phyloP scores from a whole-genome alignment of 2,888 invertebrate species.

The Ferrisia virgata region DNA sequence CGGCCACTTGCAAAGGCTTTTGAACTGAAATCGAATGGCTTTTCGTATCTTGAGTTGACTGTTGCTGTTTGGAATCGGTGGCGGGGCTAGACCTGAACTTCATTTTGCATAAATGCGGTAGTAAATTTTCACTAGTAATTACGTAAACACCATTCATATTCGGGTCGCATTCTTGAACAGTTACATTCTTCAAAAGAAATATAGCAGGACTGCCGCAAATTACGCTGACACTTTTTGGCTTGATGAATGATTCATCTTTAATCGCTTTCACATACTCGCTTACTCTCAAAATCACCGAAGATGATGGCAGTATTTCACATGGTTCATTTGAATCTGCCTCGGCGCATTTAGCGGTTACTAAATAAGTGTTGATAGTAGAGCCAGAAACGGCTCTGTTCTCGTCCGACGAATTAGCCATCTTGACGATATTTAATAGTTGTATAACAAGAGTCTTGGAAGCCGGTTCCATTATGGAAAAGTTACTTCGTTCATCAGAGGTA shows the following conservation, averaged over 20 bases:
- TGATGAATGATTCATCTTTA: background rate
- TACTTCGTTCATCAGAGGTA: background rate
- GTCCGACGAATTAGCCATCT: background rate
- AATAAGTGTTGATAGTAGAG: background rate
- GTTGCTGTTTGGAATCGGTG: background rate
- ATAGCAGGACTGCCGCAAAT: conserved; percentile 43
- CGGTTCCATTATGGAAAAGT: background rate
- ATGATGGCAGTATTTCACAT: background rate
- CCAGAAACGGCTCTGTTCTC: background rate
- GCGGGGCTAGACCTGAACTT: background rate
- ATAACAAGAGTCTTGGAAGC: background rate
- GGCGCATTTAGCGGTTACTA: background rate
- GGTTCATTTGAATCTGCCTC: background rate
- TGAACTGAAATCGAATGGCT: background rate
- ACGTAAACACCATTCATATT: conserved; percentile 39
- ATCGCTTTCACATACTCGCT: background rate
- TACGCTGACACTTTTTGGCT: background rate
- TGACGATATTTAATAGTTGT: conserved; percentile 34
- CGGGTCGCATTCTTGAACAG: conserved; percentile 23
- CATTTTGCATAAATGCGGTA: background rate
- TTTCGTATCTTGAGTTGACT: background rate
- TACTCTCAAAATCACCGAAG: background rate
- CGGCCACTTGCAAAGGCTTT: background rate
- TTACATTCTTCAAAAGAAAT: conserved; percentile 19
- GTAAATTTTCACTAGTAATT: conserved; percentile 22